Conservation (phyloP, 2,888 invertebrate species). For the Drosophila macrothrix region DNA sequence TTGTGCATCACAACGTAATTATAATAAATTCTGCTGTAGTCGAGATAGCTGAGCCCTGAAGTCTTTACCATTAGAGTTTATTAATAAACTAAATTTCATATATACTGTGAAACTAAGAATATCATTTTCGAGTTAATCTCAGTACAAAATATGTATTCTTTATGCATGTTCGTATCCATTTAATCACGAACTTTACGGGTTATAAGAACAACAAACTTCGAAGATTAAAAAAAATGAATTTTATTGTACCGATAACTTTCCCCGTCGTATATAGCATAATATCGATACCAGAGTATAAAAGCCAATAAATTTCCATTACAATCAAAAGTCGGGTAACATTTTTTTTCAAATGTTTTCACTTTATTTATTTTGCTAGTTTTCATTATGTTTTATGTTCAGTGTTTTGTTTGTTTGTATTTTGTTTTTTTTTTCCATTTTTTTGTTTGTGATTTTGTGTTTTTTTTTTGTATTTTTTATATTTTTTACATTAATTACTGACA, state of each 20-base stretch:
- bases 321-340: slow-evolving; percentile 6
- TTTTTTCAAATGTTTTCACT: slow-evolving; percentile 76
- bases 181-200: not conserved
- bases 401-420: slow-evolving; percentile 56
- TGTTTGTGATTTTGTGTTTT: slow-evolving; percentile 51
- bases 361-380: slow-evolving; percentile 80
- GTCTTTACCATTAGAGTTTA: no score
- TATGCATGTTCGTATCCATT: not conserved
- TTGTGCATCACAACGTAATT: not conserved
- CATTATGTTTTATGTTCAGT: slow-evolving; percentile 75
- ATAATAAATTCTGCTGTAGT: not conserved
- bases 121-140: not conserved
- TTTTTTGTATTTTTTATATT: slow-evolving; percentile 39
- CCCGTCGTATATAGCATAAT: not conserved
- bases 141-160: not conserved
- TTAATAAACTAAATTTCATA: no score
- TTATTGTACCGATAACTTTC: not conserved
- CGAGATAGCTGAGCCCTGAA: not conserved
- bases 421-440: slow-evolving; percentile 58
- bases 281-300: not conserved
- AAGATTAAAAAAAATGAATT: not conserved
- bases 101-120: no score
- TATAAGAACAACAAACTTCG: not conserved
- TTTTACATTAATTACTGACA: slow-evolving; percentile 78
- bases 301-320: not conserved